Conservation (phyloP, 2,797 vertebrate species). For the Chelidonichthys spinosus region DNA sequence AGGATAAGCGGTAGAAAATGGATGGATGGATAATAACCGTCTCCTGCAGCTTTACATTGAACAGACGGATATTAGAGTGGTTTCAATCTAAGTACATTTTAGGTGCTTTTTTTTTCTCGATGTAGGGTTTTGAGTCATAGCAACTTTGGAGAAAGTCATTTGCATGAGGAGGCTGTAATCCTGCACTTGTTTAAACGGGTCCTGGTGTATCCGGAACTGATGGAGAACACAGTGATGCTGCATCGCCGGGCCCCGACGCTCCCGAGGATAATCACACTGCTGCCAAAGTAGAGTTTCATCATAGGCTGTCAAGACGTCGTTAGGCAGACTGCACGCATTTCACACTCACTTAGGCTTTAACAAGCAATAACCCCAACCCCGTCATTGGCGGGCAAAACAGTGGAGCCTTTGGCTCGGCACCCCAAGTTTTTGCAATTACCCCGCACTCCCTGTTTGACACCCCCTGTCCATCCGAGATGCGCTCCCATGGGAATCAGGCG, state of each 20-base stretch:
- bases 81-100: too few species aligned
- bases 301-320: conserved; percentile 58
- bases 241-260: conserved; percentile 12
- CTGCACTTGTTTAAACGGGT: conserved; percentile 33
- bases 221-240: conserved; percentile 29
- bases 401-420: conserved; percentile 38
- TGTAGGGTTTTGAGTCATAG: conserved; percentile 2
- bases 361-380: conserved; percentile 46
- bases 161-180: conserved; percentile 35
- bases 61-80: too few species aligned
- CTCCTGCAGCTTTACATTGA: too few species aligned
- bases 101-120: too few species aligned
- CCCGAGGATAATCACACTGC: conserved; percentile 40
- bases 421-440: conserved; percentile 63
- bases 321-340: conserved; percentile 68
- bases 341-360: conserved; percentile 71
- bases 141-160: conserved; percentile 45
- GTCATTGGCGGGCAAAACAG: conserved; percentile 66
- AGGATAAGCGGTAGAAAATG: too few species aligned
- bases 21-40: too few species aligned
- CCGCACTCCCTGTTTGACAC: conserved; percentile 39
- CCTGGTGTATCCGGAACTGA: conserved; percentile 38
- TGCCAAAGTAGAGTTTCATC: conserved; percentile 52
- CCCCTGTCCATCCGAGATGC: conserved; percentile 37
- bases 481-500: conserved; percentile 24